Evolutionary conservation across 2,113 vertebrate genomes (phyloP).

Genomic region (Bubo scandiacus): DNA sequence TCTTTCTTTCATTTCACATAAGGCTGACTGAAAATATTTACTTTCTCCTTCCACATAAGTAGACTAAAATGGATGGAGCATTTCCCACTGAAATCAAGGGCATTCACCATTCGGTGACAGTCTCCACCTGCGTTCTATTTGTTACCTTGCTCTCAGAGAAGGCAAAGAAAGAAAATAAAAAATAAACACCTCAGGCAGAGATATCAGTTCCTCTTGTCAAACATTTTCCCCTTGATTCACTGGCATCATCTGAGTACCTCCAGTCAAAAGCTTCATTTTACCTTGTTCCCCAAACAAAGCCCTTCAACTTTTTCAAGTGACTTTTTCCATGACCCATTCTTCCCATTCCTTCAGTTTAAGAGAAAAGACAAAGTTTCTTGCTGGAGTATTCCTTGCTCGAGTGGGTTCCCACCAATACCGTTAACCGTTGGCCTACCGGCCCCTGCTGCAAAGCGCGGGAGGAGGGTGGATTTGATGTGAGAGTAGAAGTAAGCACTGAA

Average conservation of each 20-base stretch:
- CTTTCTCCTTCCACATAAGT: neutral
- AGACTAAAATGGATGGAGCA: constrained; percentile 3
- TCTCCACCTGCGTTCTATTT: neutral
- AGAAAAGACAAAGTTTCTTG: neutral
- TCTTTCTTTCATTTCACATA: constrained; percentile 27
- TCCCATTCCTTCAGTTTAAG: neutral
- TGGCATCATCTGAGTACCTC: neutral
- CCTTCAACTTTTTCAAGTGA: neutral
- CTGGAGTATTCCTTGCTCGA: neutral
- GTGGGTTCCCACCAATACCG: neutral
- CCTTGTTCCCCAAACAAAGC: neutral
- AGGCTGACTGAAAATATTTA: constrained; percentile 15
- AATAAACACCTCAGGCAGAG: neutral
- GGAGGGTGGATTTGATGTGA: neutral
- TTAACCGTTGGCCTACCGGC: neutral
- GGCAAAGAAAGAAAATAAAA: neutral
- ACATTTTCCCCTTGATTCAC: neutral
- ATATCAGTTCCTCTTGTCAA: neutral
- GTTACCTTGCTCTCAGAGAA: neutral
- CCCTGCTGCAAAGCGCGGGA: neutral
- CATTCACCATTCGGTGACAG: neutral
- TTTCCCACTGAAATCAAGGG: neutral
- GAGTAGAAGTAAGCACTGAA: neutral
- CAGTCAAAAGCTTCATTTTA: neutral
- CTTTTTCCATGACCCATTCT: neutral